Evolutionary conservation across 2,888 invertebrate genomes (phyloP).

Genomic region (Eupithecia inturbata): DNA sequence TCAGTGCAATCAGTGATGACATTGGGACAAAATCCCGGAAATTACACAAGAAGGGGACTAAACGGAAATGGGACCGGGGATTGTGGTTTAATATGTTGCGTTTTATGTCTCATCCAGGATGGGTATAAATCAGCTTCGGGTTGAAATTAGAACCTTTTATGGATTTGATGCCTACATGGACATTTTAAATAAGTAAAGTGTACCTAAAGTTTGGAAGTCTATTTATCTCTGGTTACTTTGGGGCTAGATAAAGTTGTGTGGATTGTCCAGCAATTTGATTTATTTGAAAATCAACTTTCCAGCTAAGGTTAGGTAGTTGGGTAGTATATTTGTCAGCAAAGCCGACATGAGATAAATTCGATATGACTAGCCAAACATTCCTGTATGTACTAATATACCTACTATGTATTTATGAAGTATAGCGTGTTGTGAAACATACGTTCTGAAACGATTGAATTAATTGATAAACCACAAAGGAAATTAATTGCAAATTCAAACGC

Average conservation of each 20-base stretch:
- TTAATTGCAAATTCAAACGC: not conserved
- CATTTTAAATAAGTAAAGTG: not conserved
- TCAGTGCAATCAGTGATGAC: slow-evolving; percentile 43
- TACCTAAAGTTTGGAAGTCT: not conserved
- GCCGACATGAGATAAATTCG: not conserved
- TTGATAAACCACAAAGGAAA: not conserved
- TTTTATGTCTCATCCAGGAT: slow-evolving; percentile 31
- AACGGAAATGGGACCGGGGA: slow-evolving; percentile 35
- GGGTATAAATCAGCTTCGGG: slow-evolving; percentile 19
- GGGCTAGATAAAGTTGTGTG: not conserved
- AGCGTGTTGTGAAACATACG: not conserved
- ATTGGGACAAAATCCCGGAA: slow-evolving; percentile 42
- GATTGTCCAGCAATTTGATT: not conserved
- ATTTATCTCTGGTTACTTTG: not conserved
- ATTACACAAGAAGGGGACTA: slow-evolving; percentile 44
- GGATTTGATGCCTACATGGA: not conserved
- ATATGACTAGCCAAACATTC: not conserved
- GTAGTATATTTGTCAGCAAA: not conserved
- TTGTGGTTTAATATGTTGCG: slow-evolving; percentile 36
- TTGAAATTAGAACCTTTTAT: slow-evolving; percentile 11
- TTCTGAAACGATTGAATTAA: not conserved
- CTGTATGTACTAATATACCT: not conserved
- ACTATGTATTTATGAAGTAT: not conserved
- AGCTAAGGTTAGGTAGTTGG: not conserved
- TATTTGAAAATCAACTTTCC: not conserved